These are phyloP conservation scores for Drosophila lini DNA, from an alignment of 1,140 invertebrate genomes.

Conservation along the genomic window DNA sequence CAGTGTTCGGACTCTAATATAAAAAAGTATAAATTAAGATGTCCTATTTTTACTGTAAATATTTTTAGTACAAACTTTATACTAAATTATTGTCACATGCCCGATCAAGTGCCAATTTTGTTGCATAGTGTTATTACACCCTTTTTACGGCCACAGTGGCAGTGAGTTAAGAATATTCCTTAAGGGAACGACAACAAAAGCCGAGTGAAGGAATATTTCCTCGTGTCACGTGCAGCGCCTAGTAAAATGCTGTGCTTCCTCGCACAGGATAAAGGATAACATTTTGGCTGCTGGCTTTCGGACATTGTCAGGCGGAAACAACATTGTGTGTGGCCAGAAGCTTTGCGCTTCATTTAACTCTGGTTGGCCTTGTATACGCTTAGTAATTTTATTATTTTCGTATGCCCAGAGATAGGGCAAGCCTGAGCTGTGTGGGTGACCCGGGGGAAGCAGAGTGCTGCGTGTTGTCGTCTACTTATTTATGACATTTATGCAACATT, in stretches of 20 bases:
- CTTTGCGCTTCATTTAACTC: constrained; percentile 48
- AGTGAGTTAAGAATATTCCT: constrained; percentile 24
- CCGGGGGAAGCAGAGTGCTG: constrained; percentile 31
- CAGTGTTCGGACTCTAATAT: too few species aligned
- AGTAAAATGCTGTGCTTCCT: constrained; percentile 42
- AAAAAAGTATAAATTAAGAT: neutral
- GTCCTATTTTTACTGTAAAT: neutral
- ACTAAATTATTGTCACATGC: too few species aligned
- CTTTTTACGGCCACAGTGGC: constrained; percentile 11
- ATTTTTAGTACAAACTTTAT: too few species aligned
- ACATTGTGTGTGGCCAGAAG: constrained; percentile 45
- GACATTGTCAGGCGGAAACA: constrained; percentile 35
- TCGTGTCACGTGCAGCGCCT: constrained; percentile 58
- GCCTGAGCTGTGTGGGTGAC: constrained; percentile 12
- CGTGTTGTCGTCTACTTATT: constrained; percentile 41
- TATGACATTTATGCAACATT: constrained; percentile 72
- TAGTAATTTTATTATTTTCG: constrained; percentile 53
- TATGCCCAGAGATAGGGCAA: constrained; percentile 1
- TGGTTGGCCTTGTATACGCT: constrained; percentile 29
- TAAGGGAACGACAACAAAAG: constrained; percentile 19
- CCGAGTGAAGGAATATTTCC: constrained; percentile 20
- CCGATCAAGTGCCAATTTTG: constrained; percentile 10
- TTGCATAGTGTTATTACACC: constrained; percentile 30
- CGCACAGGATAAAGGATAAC: neutral
- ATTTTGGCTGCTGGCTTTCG: constrained; percentile 35